A percentile compares a stretch with the other conserved stretches of the same genome.
These are phyloP conservation scores for Leucoma salicis DNA, from an alignment of 2,888 invertebrate species.

Conservation along the genomic window DNA sequence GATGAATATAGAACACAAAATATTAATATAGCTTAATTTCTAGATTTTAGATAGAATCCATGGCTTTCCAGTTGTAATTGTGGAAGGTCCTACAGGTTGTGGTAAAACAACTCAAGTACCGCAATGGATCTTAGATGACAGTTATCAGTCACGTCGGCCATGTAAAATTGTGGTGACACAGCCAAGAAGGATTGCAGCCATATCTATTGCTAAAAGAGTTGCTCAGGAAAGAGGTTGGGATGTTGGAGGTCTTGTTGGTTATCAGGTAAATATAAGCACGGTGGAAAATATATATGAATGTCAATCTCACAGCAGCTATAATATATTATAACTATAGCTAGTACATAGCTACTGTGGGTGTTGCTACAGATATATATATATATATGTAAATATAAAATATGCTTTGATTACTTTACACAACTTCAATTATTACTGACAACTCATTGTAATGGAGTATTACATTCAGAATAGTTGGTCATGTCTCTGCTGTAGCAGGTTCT, in stretches of 20 bases:
- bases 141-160: conserved; percentile 80
- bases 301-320: too few relatives aligned
- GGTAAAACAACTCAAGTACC: conserved; percentile 96
- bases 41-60: conserved; percentile 87
- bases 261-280: conserved; percentile 87
- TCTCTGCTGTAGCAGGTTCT: too few relatives aligned
- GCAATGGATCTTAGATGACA: conserved; percentile 94
- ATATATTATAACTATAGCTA: too few relatives aligned
- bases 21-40: conserved; percentile 3
- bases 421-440: too few relatives aligned
- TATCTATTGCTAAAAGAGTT: conserved; percentile 93
- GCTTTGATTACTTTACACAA: too few relatives aligned
- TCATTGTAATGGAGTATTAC: too few relatives aligned
- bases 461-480: too few relatives aligned
- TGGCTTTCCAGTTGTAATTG: conserved; percentile 88
- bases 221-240: conserved; percentile 92
- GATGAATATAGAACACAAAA: too few relatives aligned
- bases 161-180: conserved; percentile 97
- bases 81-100: conserved; percentile 97
- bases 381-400: too few relatives aligned
- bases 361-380: too few relatives aligned
- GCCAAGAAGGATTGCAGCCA: conserved; percentile 96
- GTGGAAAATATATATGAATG: too few relatives aligned
- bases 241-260: conserved; percentile 92
- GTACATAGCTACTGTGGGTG: too few relatives aligned